Percentiles rank a stretch among this genome's conserved stretches.
Evolutionary conservation across 2,797 vertebrate genomes (phyloP).

Genomic region (Sebastes cheni): DNA sequence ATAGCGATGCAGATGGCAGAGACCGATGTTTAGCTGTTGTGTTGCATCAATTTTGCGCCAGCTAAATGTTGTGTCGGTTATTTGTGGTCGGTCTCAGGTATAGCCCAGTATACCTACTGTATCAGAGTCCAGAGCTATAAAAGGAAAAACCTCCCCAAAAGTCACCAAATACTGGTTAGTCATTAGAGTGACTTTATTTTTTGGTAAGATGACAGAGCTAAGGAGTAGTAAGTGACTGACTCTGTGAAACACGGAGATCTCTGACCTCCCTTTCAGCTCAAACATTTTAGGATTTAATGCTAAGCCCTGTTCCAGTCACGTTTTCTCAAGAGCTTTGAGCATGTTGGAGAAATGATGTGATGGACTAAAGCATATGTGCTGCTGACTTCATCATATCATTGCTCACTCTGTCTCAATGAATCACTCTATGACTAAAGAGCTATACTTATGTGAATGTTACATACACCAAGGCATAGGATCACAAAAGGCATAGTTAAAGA

Average conservation of each 20-base stretch:
- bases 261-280: background rate
- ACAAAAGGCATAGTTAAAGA: background rate
- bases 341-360: background rate
- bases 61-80: no score
- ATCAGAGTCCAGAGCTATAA: no score
- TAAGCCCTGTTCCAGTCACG: background rate
- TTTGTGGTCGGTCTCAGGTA: no score
- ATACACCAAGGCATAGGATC: background rate
- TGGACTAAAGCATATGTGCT: background rate
- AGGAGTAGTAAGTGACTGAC: background rate
- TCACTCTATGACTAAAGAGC: background rate
- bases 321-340: conserved; percentile 5
- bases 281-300: background rate
- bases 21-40: no score
- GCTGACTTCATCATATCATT: conserved; percentile 1
- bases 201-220: conserved; percentile 40
- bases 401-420: background rate
- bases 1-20: no score
- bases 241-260: background rate
- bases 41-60: no score
- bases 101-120: no score
- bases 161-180: background rate
- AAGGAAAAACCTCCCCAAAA: no score
- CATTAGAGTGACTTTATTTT: conserved; percentile 36
- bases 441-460: background rate